Evolutionary conservation across 2,888 invertebrate genomes (phyloP), one percentile per base, ranked within the genome.

Genomic region (Ormyrus labotus): DNA sequence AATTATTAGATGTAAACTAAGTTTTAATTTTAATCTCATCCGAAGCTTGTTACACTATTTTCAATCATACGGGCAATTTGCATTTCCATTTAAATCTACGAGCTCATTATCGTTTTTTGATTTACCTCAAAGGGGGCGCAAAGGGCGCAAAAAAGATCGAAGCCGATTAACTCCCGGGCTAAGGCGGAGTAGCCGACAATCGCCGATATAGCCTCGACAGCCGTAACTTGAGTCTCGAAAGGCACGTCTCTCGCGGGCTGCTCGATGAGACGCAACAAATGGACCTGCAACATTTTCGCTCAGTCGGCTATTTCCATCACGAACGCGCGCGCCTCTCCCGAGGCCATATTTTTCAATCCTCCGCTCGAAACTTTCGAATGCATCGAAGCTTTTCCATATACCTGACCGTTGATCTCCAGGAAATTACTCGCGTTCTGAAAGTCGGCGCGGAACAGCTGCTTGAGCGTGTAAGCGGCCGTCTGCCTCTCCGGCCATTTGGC

Each of bases 81-180:
- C 0, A 19, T 19, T 1, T 19, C 19, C 1, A 19, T 19, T 19
- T 19, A 19, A 19, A 19, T 19, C 19, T 19, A 19, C 19, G 19
- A 19, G 19, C 19, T 19, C 19, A 19, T 19, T 19, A 19, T 19
- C 19, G 19, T 19, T 19, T 19, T 19, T 19, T 19, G 58, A 67
- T 47, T 84, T 83, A 87, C 89, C 78, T 88, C 85, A 60, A 89
- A 86, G 5, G 83, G 34, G 5, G 80, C 69, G 71, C 85, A 88
- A 5, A 88, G 74, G 19, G 84, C 84, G 2, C 85, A 83, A n/a
- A 88, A 78, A 5, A 85, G 81, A 2, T 88, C 85, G 5, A 34
- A 7, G 7, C 83, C 76, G 6, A 87, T 82, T 1, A 88, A 64
- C 9, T 50, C 69, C 50, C 81, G 19, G 19, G 83, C 82, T 10